These are phyloP conservation scores for Onchidella celtica DNA, from an alignment of 2,888 invertebrate species.

Conservation along the genomic window DNA sequence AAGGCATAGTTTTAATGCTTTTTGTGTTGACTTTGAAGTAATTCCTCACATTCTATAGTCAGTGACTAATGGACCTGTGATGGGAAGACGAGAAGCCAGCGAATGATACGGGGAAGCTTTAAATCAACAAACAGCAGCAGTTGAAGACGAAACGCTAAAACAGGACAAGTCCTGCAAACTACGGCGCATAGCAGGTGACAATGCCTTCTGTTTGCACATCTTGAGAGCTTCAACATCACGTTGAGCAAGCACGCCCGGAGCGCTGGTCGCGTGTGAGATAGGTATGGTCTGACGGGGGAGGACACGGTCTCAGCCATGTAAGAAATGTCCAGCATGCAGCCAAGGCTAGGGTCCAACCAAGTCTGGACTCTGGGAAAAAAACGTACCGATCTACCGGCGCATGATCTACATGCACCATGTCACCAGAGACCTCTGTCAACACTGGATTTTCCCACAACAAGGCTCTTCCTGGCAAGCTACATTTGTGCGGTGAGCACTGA, in stretches of 20 bases:
- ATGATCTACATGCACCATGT: too few relatives aligned
- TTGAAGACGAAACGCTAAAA: constrained; percentile 17
- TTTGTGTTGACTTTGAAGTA: neutral
- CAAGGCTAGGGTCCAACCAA: neutral
- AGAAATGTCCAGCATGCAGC: constrained; percentile 25
- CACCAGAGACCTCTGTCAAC: too few relatives aligned
- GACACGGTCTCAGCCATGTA: neutral
- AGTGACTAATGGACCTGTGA: neutral
- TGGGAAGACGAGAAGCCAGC: neutral
- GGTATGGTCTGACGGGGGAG: neutral
- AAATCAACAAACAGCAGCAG: constrained; percentile 4
- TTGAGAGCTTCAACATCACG: constrained; percentile 16
- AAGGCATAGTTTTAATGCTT: neutral
- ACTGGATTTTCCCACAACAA: too few relatives aligned
- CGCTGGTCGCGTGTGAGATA: constrained; percentile 22
- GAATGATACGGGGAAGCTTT: constrained; percentile 3
- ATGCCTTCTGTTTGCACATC: constrained; percentile 14
- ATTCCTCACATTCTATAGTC: neutral
- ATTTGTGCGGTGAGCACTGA: too few relatives aligned
- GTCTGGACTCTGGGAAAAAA: neutral
- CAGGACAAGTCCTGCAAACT: neutral
- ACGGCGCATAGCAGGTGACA: neutral
- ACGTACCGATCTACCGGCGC: constrained; percentile 9
- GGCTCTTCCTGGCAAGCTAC: too few relatives aligned
- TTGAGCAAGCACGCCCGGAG: constrained; percentile 18